Conservation (phyloP, 2,797 vertebrate species). For the Numenius phaeopus region DNA sequence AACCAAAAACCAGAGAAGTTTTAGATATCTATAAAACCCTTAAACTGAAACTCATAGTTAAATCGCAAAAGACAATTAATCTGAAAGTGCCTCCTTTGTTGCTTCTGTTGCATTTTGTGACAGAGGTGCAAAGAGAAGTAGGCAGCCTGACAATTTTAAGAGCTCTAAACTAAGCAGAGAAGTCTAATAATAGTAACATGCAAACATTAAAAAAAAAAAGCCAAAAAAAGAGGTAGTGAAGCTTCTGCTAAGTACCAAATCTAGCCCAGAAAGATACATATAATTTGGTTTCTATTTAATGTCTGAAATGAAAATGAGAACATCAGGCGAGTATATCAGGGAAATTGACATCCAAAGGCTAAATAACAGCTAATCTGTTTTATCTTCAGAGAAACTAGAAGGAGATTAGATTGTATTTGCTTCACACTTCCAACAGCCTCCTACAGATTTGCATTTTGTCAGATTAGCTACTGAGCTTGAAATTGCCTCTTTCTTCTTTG, state of each 20-base stretch:
- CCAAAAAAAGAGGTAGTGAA: not conserved
- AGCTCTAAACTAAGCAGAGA: not conserved
- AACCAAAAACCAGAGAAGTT: not conserved
- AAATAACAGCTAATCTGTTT: not conserved
- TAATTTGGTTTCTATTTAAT: not conserved
- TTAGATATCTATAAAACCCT: not conserved
- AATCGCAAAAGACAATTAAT: not conserved
- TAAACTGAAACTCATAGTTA: not conserved
- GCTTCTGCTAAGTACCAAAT: not conserved
- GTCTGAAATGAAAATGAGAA: not conserved
- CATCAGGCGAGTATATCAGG: rapidly evolving
- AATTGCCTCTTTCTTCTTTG: not conserved
- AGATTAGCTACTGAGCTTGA: not conserved
- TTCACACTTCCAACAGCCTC: slow-evolving; percentile 7
- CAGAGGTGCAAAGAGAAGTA: not conserved
- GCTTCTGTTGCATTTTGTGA: not conserved
- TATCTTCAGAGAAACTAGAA: not conserved
- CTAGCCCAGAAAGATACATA: not conserved
- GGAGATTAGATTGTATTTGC: not conserved
- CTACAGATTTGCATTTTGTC: slow-evolving; percentile 15
- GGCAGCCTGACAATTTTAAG: not conserved
- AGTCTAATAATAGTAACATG: not conserved
- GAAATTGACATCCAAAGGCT: not conserved
- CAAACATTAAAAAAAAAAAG: not conserved
- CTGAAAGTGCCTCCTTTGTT: not conserved